Evolutionary conservation across 1,140 invertebrate genomes (phyloP), one percentile per base, ranked within the genome.

Genomic region (Drosophila nigromelanica): DNA sequence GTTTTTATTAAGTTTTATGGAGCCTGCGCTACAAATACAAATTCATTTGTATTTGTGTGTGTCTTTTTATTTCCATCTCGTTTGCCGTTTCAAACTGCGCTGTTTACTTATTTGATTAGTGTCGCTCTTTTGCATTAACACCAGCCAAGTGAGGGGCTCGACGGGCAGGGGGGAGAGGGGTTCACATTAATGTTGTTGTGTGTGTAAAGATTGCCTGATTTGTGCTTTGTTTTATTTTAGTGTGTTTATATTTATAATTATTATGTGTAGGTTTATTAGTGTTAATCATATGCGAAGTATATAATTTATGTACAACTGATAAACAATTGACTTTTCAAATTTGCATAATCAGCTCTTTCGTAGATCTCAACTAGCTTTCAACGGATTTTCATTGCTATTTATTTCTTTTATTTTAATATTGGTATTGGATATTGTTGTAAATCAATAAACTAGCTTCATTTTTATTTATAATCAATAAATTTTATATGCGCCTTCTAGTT

Each of bases 91-190:
- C 35, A 51, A 68, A 71, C 50, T 59, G 69, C 42, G 62, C 58
- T 77, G 63, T 80, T 47, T 67, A 59, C 70, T 61, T 61, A 66
- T 50, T 63, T 72, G 69, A 82, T 87, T 87, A 86, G 69, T 51
- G 62, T 48, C 21, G 70, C 69, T 72, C 35, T 70, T 69, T 61
- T 52, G 66, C 58, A 51, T 68, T 61, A 61, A 61, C 64, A 60
- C 12, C 39, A 61, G 14, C 12, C 39, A 61, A 10, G 14, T 8
- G 14, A 27, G 43, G 51, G 14, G 59, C 18, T 5, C 3, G 45
- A 6, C 21, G 12, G 24, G 24, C 24, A 21, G 54, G 10, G n/a
- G 5, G 5, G 15, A 4, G 12, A 33, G 48, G 6, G n/a, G n/a
- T n/a, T n/a, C n/a, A n/a, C n/a, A n/a, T n/a, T n/a, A n/a, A n/a